Evolutionary conservation across 2,888 invertebrate genomes (phyloP).

Genomic region (Ochlodes sylvanus): DNA sequence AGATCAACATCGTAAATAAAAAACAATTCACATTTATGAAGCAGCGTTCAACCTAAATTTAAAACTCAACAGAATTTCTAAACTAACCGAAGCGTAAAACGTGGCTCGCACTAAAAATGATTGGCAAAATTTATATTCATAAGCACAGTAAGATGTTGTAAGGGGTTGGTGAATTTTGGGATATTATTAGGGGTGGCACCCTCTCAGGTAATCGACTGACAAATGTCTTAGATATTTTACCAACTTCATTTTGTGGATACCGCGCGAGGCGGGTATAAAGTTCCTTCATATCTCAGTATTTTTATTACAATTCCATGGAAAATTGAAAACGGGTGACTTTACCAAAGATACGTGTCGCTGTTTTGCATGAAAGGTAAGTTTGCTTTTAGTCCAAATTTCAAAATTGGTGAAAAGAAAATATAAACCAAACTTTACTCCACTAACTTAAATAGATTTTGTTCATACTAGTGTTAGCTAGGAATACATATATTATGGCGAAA

Average conservation of each 20-base stretch:
- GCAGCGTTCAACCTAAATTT: conserved; percentile 6
- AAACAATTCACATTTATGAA: conserved; percentile 23
- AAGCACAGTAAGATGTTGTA: conserved; percentile 66
- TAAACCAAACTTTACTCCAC: background rate
- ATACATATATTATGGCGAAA: too few relatives aligned
- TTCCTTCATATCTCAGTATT: conserved; percentile 41
- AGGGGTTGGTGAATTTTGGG: conserved; percentile 67
- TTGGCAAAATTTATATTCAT: conserved; percentile 77
- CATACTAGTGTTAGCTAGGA: too few relatives aligned
- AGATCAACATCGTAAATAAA: conserved; percentile 19
- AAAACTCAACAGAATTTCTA: conserved; percentile 23
- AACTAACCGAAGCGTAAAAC: conserved; percentile 23
- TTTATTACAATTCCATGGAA: conserved; percentile 33
- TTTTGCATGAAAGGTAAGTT: conserved; percentile 3
- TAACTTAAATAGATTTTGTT: background rate
- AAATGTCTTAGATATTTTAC: conserved; percentile 82
- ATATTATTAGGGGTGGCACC: conserved; percentile 69
- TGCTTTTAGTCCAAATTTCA: background rate
- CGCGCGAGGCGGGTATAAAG: conserved; percentile 54
- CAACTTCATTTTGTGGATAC: conserved; percentile 77
- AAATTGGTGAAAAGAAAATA: background rate
- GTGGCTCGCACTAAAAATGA: conserved; percentile 50
- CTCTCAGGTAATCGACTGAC: conserved; percentile 83
- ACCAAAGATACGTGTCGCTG: conserved; percentile 5
- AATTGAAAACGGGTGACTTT: conserved; percentile 32